Percentiles rank a stretch among this genome's conserved stretches.
Evolutionary conservation across 2,113 vertebrate species (phyloP).

Genomic region (Actenoides hombroni): DNA sequence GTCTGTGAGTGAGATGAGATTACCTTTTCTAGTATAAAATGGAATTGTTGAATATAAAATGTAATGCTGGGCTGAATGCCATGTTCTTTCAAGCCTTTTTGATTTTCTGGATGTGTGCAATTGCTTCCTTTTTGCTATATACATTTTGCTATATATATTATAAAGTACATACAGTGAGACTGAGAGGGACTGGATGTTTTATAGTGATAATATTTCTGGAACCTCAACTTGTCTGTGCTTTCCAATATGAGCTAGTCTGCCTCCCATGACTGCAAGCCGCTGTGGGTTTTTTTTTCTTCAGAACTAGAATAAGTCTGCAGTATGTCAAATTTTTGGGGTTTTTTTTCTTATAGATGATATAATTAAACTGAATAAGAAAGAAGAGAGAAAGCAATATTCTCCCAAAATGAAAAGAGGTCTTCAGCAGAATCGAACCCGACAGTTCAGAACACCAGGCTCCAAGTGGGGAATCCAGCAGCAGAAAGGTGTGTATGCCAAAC

Average conservation of each 20-base stretch:
- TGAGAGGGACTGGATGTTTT: not conserved
- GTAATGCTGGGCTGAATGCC: not conserved
- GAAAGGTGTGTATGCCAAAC: conserved; percentile 73
- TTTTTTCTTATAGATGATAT: conserved; percentile 85
- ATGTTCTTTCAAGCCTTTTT: not conserved
- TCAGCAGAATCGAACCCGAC: conserved; percentile 72
- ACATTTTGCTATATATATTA: not conserved
- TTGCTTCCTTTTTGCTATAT: not conserved
- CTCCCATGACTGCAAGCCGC: not conserved
- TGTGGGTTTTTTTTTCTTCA: not conserved
- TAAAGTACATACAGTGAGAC: not conserved
- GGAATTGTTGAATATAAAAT: not conserved
- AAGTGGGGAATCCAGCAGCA: conserved; percentile 76
- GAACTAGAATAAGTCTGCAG: not conserved
- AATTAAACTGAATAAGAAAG: conserved; percentile 91
- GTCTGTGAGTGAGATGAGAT: not conserved
- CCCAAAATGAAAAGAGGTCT: conserved; percentile 78
- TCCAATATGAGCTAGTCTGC: not conserved
- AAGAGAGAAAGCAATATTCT: conserved; percentile 82
- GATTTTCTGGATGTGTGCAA: not conserved
- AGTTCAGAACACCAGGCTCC: conserved; percentile 68
- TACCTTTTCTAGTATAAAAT: not conserved
- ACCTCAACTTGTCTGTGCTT: not conserved
- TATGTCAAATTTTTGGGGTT: not conserved
- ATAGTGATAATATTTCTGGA: not conserved